Evolutionary conservation across 2,113 vertebrate genomes (phyloP), one percentile per base, ranked within the genome.

Genomic region (Noturus placidus): DNA sequence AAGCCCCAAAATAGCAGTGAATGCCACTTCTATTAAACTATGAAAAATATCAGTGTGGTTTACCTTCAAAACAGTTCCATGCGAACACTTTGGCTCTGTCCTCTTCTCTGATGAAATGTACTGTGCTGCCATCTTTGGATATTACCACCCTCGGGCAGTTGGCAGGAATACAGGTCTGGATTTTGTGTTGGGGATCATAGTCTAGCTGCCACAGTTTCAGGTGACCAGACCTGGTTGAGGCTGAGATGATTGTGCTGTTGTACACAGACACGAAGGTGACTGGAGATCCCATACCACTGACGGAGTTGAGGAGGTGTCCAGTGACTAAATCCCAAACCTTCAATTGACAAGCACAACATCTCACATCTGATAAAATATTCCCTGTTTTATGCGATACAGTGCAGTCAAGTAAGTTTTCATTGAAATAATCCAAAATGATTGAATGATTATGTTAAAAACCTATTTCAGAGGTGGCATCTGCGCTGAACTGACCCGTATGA

Each of bases 321-420:
- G 94, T 95, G 17, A 94, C 94, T 77, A 97, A 91, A 4, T 94
- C 96, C 97, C 97, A 97, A 69, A 97, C 93, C 97, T 97, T 89
- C 15, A 78, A 83, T 42, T 54, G 20, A 79, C 17, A 79, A 69
- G 5, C 57, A 84, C 35, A 76, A 20, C 8, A 81, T 27, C 20
- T 42, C 15, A 52, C 4, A 80, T 52, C 74, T 15, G 46, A 77
- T 77, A 27, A 76, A 27, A 22, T 46, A 22, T 46, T 27, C 38
- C 9, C 35, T 42, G 35, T 4, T 46, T 38, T 38, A 61, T 82
- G 56, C 1, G 5, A 57, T 33, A 69, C 42, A 69, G 33, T 38
- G 9, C 61, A 59, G 20, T 59, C 63, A 74, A 42, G 6, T 42
- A 35, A 76, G 38, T 22, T 4, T 46, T 46, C 38, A 76, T 46